Evolutionary conservation across 2,888 invertebrate species (phyloP), one percentile per base, ranked within the genome.

Genomic region (Epirrhoe tristata): DNA sequence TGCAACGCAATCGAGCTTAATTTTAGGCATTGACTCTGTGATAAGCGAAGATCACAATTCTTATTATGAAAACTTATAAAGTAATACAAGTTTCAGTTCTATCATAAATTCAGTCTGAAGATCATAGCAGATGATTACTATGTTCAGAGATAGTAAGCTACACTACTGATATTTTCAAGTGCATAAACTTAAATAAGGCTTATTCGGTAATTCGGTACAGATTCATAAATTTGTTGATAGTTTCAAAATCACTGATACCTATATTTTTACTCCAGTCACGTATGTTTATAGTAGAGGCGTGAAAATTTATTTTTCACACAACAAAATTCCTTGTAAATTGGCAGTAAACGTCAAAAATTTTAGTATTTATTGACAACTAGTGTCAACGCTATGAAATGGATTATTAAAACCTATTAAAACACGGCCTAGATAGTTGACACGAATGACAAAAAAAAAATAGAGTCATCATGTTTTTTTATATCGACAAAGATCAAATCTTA

Each of bases 1-100:
- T 84, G 86, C 84, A 85, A 79, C 78, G 74, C 78, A 85, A 88
- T 91, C 88, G 83, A 86, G 88, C 81, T 90, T 89, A 88, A 88
- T 87, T 89, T 87, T 85, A 84, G 82, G 81, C 74, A 71, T 67
- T 79, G 62, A 70, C 79, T 81, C 77, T 77, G 80, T 87, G 81
- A 82, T 79, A 79, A 79, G 82, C 84, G 79, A 74, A 53, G 17
- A 63, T 52, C 14, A 16, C 12, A 50, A 46, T 16, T 5, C 34
- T 43, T 66, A 46, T 43, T 36, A 52, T 10, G 32, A 46, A 60
- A 63, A 59, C 50, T 59, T 59, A 50, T 51, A 2, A 59, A 48
- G 61, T 24, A n/a, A n/a, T n/a, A n/a, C n/a, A n/a, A 24, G 14
- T 24, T 12, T 52, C 4, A 31, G 14, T n/a, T 14, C 5, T n/a